Evolutionary conservation across 2,113 vertebrate species (phyloP).

Genomic region (Corvus moneduloides): DNA sequence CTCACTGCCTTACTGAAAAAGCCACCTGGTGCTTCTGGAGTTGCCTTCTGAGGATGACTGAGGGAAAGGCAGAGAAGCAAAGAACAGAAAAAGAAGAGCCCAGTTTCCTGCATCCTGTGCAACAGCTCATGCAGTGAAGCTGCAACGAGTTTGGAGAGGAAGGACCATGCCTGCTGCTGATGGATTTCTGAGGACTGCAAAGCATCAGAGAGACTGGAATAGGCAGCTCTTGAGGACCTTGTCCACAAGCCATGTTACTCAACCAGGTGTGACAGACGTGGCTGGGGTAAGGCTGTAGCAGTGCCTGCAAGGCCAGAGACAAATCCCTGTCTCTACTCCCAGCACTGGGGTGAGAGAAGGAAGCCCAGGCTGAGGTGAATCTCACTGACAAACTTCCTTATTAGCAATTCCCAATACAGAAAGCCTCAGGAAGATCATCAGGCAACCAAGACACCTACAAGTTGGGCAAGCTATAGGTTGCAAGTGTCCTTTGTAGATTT

Average conservation of each 20-base stretch:
- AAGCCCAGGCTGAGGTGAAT: not conserved
- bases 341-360: not conserved
- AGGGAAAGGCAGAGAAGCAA: not conserved
- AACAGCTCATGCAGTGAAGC: not conserved
- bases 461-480: not conserved
- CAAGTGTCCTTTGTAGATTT: not conserved
- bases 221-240: not conserved
- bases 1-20: not conserved
- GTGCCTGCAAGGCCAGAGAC: not conserved
- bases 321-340: not conserved
- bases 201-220: not conserved
- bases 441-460: not conserved
- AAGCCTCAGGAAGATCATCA: not conserved
- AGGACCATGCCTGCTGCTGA: rapidly evolving
- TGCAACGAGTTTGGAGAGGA: not conserved
- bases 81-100: not conserved
- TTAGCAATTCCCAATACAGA: not conserved
- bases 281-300: not conserved
- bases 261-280: not conserved
- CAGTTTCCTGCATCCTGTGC: not conserved
- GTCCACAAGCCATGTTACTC: not conserved
- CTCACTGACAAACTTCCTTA: not conserved
- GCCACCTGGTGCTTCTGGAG: not conserved
- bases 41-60: not conserved
- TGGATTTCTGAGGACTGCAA: not conserved